Conservation (phyloP, 2,888 invertebrate species). For the Ochropleura plecta region DNA sequence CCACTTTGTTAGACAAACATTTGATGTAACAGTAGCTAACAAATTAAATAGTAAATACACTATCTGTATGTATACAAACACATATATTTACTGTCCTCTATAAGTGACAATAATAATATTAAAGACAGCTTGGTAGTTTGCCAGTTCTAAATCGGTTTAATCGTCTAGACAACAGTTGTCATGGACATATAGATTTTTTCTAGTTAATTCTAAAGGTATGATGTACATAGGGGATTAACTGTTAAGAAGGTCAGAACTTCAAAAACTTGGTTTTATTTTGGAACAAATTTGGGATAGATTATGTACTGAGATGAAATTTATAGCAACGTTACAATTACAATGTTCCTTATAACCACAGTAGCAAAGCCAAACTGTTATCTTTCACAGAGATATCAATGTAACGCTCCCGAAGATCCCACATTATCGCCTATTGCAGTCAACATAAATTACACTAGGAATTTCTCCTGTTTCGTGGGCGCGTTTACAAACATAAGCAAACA, state of each 20-base stretch:
- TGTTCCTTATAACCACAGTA: too few relatives aligned
- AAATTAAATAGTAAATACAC: slow-evolving; percentile 25
- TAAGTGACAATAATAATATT: slow-evolving; percentile 40
- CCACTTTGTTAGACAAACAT: neutral
- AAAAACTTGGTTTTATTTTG: too few relatives aligned
- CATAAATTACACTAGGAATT: too few relatives aligned
- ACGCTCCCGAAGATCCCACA: too few relatives aligned
- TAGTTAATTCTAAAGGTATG: slow-evolving; percentile 2
- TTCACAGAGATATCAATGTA: too few relatives aligned
- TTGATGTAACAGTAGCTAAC: slow-evolving; percentile 2
- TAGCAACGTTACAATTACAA: too few relatives aligned
- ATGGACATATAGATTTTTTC: neutral
- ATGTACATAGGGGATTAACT: neutral
- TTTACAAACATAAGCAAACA: too few relatives aligned
- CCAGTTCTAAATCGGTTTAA: slow-evolving; percentile 45
- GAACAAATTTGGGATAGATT: too few relatives aligned
- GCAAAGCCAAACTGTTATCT: too few relatives aligned
- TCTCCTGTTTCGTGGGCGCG: too few relatives aligned
- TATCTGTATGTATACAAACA: slow-evolving; percentile 40
- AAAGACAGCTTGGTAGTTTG: slow-evolving; percentile 33
- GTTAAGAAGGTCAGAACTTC: neutral
- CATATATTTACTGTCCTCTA: slow-evolving; percentile 24
- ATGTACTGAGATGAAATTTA: too few relatives aligned
- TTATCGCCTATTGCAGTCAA: too few relatives aligned
- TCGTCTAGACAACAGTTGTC: slow-evolving; percentile 50